These are phyloP conservation scores for Epistrophella euchroma DNA, from an alignment of 2,888 invertebrate species.

Conservation along the genomic window DNA sequence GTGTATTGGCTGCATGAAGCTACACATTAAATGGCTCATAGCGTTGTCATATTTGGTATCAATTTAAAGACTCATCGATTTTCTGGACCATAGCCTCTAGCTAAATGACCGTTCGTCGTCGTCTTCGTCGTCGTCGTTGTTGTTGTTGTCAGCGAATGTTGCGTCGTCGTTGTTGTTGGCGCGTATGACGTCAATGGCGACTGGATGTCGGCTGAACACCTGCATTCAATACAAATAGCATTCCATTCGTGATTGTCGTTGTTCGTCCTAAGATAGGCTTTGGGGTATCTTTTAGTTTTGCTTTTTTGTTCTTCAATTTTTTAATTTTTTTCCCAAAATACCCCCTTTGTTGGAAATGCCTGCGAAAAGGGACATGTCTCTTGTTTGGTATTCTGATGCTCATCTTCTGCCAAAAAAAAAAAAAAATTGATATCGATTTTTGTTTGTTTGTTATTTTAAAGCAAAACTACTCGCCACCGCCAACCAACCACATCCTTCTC, in stretches of 20 bases:
- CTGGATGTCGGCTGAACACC: slow-evolving; percentile 71
- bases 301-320: slow-evolving; percentile 34
- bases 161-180: slow-evolving; percentile 9
- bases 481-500: slow-evolving; percentile 43
- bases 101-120: slow-evolving; percentile 8
- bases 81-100: slow-evolving; percentile 63
- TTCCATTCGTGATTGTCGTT: slow-evolving; percentile 51
- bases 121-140: background rate
- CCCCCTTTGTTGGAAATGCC: slow-evolving; percentile 36
- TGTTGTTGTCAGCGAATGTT: slow-evolving; percentile 7
- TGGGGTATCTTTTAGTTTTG: slow-evolving; percentile 24
- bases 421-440: slow-evolving; percentile 37
- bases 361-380: slow-evolving; percentile 28
- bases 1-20: slow-evolving; percentile 24
- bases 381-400: slow-evolving; percentile 54
- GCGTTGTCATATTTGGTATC: slow-evolving; percentile 74
- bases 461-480: background rate
- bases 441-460: background rate
- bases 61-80: slow-evolving; percentile 74
- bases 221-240: slow-evolving; percentile 69
- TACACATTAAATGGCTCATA: slow-evolving; percentile 67
- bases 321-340: slow-evolving; percentile 9
- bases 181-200: slow-evolving; percentile 69
- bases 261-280: slow-evolving; percentile 61
- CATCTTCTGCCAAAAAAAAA: slow-evolving; percentile 54